These are phyloP conservation scores for Rattus rattus DNA, from an alignment of 2,113 vertebrate genomes.

Conservation along the genomic window DNA sequence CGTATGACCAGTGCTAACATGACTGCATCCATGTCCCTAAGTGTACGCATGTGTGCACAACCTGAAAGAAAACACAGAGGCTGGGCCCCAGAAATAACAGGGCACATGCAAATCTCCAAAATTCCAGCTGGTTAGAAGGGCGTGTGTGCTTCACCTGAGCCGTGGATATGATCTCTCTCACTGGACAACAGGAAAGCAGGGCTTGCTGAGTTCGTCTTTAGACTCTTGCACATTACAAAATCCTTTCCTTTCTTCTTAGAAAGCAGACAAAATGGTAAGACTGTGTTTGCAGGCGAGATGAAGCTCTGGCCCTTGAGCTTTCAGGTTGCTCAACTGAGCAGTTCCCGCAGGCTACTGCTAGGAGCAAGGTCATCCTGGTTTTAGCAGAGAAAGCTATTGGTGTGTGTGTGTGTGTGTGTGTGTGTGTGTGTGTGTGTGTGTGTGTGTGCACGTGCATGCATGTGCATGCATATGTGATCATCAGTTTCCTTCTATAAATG, in stretches of 20 bases:
- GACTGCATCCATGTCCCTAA: not conserved
- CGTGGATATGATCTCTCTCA: not conserved
- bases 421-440: too few relatives aligned
- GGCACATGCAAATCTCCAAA: not conserved
- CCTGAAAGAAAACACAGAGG: not conserved
- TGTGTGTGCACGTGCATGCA: too few relatives aligned
- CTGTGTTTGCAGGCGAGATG: not conserved
- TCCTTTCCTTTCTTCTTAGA: not conserved
- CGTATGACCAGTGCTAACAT: not conserved
- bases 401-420: too few relatives aligned
- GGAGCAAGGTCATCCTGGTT: not conserved
- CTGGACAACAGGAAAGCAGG: not conserved
- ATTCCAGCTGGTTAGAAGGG: not conserved
- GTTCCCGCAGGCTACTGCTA: not conserved
- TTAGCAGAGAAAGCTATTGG: constrained; percentile 23
- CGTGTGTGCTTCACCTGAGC: not conserved
- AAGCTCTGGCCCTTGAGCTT: not conserved
- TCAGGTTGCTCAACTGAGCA: not conserved
- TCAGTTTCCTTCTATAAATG: not conserved
- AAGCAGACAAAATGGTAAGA: not conserved
- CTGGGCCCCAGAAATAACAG: not conserved
- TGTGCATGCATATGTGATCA: not conserved
- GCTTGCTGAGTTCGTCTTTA: not conserved
- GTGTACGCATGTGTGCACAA: not conserved
- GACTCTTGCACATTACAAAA: not conserved